Evolutionary conservation across 2,113 vertebrate species (phyloP).

Genomic region (Megalops atlanticus): DNA sequence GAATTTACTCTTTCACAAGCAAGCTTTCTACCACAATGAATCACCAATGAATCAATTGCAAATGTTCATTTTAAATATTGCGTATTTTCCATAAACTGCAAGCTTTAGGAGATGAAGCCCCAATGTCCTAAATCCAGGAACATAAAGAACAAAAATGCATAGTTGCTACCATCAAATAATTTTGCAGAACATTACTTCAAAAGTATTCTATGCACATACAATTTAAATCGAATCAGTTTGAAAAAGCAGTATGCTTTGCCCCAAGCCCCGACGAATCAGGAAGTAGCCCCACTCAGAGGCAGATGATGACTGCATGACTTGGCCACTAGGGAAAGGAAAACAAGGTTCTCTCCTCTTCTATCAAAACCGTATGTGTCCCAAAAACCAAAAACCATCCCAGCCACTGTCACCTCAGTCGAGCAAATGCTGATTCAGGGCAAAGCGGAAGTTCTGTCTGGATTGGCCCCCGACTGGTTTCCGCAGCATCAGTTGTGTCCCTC

Average conservation of each 20-base stretch:
- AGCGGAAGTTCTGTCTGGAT: neutral
- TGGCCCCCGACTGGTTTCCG: neutral
- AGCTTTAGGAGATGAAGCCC: neutral
- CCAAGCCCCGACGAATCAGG: neutral
- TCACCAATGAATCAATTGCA: neutral
- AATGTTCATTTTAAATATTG: neutral
- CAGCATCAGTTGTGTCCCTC: slow-evolving; percentile 40
- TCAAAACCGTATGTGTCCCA: neutral
- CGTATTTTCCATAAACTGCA: neutral
- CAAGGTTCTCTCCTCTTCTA: neutral
- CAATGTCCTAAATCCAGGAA: neutral
- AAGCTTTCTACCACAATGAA: neutral
- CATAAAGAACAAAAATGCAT: neutral
- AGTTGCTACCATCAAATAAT: neutral
- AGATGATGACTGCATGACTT: neutral
- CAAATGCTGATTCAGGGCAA: neutral
- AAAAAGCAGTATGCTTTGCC: neutral
- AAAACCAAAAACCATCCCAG: neutral
- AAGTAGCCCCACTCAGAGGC: neutral
- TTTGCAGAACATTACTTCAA: neutral
- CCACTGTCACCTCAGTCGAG: neutral
- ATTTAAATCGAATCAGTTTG: neutral
- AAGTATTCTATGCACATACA: neutral
- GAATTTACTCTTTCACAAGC: neutral
- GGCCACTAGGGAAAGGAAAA: neutral